These are phyloP conservation scores for Cheirogaleus medius DNA, from an alignment of 2,113 vertebrate genomes.

Conservation along the genomic window DNA sequence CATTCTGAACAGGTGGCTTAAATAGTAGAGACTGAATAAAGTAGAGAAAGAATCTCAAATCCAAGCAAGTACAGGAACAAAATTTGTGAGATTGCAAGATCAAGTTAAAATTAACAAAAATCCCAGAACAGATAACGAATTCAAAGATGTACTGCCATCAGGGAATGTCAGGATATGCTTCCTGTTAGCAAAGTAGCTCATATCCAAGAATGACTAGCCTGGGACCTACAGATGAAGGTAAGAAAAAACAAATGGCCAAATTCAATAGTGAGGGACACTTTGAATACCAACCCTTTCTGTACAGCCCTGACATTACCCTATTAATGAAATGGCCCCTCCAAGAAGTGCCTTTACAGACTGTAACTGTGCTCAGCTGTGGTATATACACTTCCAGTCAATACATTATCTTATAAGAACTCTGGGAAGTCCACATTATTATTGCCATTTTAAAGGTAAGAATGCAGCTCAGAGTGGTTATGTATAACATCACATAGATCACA, in stretches of 20 bases:
- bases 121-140: background rate
- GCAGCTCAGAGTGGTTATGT: background rate
- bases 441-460: background rate
- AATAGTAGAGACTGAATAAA: background rate
- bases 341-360: background rate
- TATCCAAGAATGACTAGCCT: background rate
- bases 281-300: background rate
- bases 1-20: background rate
- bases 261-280: background rate
- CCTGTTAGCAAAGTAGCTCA: background rate
- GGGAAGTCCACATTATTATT: background rate
- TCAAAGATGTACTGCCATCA: background rate
- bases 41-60: background rate
- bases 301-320: background rate
- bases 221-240: background rate
- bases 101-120: conserved; percentile 8
- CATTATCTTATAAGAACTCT: background rate
- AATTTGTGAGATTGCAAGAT: background rate
- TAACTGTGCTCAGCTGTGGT: background rate
- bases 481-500: background rate
- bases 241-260: background rate
- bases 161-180: background rate
- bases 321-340: background rate
- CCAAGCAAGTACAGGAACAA: background rate
- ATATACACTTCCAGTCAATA: background rate